Base-by-base conservation (phyloP, 2,113 vertebrate species). In the Gobius niger region DNA sequence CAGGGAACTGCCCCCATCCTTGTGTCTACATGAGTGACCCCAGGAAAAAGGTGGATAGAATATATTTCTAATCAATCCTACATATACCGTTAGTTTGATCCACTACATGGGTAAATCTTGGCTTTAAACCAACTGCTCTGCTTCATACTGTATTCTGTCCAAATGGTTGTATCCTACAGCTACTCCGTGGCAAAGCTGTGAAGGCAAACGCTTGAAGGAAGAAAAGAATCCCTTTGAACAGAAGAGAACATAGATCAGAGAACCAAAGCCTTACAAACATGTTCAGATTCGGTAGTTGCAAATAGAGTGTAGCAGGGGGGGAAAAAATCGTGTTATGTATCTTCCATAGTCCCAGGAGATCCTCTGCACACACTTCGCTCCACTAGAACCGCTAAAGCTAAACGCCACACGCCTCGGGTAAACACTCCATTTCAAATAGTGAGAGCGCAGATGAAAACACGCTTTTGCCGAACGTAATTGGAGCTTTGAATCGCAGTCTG, bases 401-500 rank as follows among this genome's bases (percentile, higher is more conserved):
- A 75, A 41, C 67, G 13, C 56, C 42, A 52, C 34, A 42, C 2
- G 0, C 2, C 63, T 44, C 16, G 44, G 50, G 59, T 73, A 3
- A 89, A 81, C 64, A 63, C 44, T 60, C 34, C 11, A 71, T 85
- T 81, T 69, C 44, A 63, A 79, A 68, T 7, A 57, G 5, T 44
- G 24, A 5, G 66, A 68, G 75, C 53, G 52, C 19, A 44, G 69
- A 75, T 67, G 70, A 65, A 81, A 82, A 78, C 51, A 67, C 11
- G 50, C 61, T 67, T 60, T 61, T 4, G 56, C 56, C 53, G 19
- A 75, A 70, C 44, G 63, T 66, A 78, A 85, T 73, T 78, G 68
- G 47, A 10, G 67, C 68, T 1, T 74, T 70, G 68, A 65, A 62
- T 53, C 18, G 41, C 24, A 62, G 73, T 78, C 44, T 54, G 67